Conservation (phyloP, 2,888 invertebrate species). For the Monoplex corrugatus region DNA sequence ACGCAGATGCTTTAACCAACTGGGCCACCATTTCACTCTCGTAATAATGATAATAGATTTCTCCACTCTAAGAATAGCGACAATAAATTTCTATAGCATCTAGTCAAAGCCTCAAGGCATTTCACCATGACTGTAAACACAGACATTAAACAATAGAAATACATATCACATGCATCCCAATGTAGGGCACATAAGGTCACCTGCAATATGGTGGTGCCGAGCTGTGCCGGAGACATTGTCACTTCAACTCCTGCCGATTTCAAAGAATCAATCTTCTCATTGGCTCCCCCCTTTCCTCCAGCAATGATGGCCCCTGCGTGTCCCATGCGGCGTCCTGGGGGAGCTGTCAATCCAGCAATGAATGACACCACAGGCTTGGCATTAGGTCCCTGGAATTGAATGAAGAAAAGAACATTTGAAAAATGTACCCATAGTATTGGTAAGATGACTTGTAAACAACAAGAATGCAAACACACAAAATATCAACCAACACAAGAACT, state of each 20-base stretch:
- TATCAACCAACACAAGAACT: too few relatives aligned
- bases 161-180: neutral
- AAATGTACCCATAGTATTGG: too few relatives aligned
- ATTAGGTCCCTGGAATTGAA: slow-evolving; percentile 85
- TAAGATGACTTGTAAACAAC: too few relatives aligned
- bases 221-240: slow-evolving; percentile 96
- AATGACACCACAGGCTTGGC: slow-evolving; percentile 99
- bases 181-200: slow-evolving; percentile 64
- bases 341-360: slow-evolving; percentile 98
- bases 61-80: too few relatives aligned
- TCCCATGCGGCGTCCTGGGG: slow-evolving; percentile 98
- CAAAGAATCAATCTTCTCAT: slow-evolving; percentile 97
- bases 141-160: neutral
- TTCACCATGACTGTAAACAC: slow-evolving; percentile 43
- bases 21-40: too few relatives aligned
- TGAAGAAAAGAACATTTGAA: too few relatives aligned
- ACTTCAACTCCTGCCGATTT: slow-evolving; percentile 93
- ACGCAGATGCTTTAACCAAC: too few relatives aligned
- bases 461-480: too few relatives aligned
- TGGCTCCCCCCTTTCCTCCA: slow-evolving; percentile 98
- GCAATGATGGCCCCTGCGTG: slow-evolving; percentile 99
- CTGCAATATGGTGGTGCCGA: slow-evolving; percentile 91
- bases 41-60: too few relatives aligned
- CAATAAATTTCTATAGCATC: too few relatives aligned
- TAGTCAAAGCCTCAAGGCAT: too few relatives aligned